A percentile compares a stretch with the other conserved stretches of the same genome.
These are phyloP conservation scores for Suillia variegata DNA, from an alignment of 2,888 invertebrate genomes.

Conservation along the genomic window DNA sequence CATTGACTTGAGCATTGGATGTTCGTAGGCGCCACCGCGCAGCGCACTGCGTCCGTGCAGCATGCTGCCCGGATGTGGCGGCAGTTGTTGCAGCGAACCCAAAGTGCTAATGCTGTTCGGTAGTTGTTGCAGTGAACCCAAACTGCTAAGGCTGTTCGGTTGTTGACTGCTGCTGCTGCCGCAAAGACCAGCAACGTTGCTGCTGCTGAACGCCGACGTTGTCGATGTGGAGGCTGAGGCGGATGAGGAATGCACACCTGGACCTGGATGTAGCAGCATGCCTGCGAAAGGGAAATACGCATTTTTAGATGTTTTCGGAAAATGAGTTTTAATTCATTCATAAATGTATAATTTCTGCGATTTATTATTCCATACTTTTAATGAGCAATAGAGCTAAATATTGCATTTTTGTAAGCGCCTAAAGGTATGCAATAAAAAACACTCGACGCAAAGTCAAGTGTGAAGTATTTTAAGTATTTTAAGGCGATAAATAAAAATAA, in stretches of 20 bases:
- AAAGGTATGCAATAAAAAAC: too few species aligned
- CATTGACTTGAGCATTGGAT: conserved; percentile 32
- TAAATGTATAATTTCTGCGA: too few species aligned
- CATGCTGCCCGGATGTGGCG: conserved; percentile 25
- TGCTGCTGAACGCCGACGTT: conserved; percentile 37
- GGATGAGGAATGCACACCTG: conserved; percentile 41
- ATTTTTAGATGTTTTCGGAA: conserved; percentile 1
- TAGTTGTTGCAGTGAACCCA: conserved; percentile 24
- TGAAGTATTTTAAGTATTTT: too few species aligned
- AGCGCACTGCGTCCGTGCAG: conserved; percentile 19
- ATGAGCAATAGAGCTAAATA: too few species aligned
- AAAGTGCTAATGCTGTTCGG: conserved; percentile 45
- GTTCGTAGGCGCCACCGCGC: neutral
- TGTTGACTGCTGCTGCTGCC: conserved; percentile 33
- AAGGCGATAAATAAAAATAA: too few species aligned
- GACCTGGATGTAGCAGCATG: conserved; percentile 50
- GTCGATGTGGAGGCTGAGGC: conserved; percentile 34
- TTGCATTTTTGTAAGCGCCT: too few species aligned
- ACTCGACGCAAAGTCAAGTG: too few species aligned
- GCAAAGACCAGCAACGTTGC: conserved; percentile 39
- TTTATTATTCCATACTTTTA: too few species aligned
- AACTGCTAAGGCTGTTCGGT: conserved; percentile 48
- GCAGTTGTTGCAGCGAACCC: conserved; percentile 17
- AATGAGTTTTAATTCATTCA: too few species aligned
- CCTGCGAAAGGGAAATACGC: conserved; percentile 38